Percentiles rank a stretch among this genome's conserved stretches.
phyloP scores from a whole-genome alignment of 2,797 vertebrate genomes.

The Chrosomus eos region DNA sequence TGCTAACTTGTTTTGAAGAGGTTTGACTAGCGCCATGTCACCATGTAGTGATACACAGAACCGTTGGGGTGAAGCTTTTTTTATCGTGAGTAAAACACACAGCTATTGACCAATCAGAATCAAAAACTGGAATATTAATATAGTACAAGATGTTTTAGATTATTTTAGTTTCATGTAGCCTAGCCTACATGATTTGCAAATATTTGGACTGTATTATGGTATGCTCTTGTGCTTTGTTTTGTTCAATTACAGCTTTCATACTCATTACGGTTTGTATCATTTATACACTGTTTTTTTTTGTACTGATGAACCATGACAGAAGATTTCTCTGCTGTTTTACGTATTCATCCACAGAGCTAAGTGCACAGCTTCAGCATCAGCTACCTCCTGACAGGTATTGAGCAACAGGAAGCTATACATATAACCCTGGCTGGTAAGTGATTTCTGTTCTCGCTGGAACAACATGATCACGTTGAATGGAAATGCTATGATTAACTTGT shows the following conservation, averaged over 20 bases:
- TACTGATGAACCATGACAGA: background rate
- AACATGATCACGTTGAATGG: background rate
- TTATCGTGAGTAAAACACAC: too few species aligned
- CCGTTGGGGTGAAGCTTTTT: too few species aligned
- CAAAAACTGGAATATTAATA: background rate
- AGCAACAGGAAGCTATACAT: background rate
- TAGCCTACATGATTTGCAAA: background rate
- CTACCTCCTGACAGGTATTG: background rate
- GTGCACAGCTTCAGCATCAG: background rate
- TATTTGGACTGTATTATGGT: background rate
- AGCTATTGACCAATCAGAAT: too few species aligned
- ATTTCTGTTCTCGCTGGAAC: background rate
- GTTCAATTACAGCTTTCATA: background rate
- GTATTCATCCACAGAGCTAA: background rate
- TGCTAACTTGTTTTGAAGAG: too few species aligned
- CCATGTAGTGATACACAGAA: too few species aligned
- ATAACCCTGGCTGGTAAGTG: background rate
- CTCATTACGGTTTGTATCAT: background rate
- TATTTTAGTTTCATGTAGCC: background rate
- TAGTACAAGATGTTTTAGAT: background rate
- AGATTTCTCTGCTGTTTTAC: background rate
- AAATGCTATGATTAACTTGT: background rate
- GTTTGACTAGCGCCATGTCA: too few species aligned
- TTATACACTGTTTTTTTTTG: background rate
- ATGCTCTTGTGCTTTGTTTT: background rate